Percentiles rank a stretch among this genome's conserved stretches.
Evolutionary conservation across 2,888 invertebrate genomes (phyloP).

Genomic region (Volucella zonaria): DNA sequence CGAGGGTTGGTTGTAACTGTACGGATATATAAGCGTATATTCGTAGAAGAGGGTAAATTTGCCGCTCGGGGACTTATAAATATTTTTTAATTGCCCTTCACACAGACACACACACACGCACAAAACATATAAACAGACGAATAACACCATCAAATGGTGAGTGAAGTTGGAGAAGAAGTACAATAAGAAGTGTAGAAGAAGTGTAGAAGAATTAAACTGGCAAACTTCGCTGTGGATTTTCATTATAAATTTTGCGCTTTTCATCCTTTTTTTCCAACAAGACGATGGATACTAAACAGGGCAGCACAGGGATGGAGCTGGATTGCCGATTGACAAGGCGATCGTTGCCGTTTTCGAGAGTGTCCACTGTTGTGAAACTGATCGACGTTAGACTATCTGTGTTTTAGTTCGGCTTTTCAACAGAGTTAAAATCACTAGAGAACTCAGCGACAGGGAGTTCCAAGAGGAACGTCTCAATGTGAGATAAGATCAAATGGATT

Average conservation of each 20-base stretch:
- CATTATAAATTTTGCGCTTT: conserved; percentile 69
- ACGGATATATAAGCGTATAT: conserved; percentile 15
- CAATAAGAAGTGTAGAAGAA: conserved; percentile 38
- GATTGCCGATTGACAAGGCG: too few relatives aligned
- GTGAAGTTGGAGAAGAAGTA: conserved; percentile 13
- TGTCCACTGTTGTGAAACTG: too few relatives aligned
- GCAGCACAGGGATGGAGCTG: conserved; percentile 31
- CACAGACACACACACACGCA: conserved; percentile 50
- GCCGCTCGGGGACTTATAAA: conserved; percentile 71
- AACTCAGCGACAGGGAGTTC: too few relatives aligned
- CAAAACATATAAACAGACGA: background rate
- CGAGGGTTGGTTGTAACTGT: conserved; percentile 44
- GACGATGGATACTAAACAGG: conserved; percentile 37
- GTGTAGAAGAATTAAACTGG: conserved; percentile 32
- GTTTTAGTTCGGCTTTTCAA: too few relatives aligned
- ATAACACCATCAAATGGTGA: conserved; percentile 45
- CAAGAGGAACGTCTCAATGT: too few relatives aligned
- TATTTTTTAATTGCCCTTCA: conserved; percentile 73
- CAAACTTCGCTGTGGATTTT: conserved; percentile 69
- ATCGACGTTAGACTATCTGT: too few relatives aligned
- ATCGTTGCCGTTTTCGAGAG: too few relatives aligned
- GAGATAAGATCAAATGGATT: too few relatives aligned
- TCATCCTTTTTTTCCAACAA: conserved; percentile 54
- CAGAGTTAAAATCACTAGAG: too few relatives aligned
- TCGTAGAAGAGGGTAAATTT: conserved; percentile 58